Base-by-base conservation (phyloP, 1,140 invertebrate genomes). In the Branchinecta lynchi region DNA sequence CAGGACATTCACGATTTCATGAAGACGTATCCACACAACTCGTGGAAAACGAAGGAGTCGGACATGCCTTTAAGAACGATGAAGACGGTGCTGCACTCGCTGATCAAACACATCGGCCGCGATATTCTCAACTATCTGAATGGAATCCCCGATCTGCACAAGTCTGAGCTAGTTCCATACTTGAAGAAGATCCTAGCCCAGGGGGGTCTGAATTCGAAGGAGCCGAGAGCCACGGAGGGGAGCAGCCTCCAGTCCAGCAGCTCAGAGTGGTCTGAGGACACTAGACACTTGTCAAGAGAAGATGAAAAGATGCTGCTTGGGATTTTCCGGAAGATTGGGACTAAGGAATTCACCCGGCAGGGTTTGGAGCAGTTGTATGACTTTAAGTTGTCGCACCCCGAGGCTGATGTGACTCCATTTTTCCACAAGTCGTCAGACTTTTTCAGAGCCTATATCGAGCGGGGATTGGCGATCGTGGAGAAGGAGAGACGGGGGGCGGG, bases 241-340 rank as follows among this genome's bases (percentile, higher is more conserved):
- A 6, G 51, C 51, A 60, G 51, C 43, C 68, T 72, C 20, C 32
- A 43, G 10, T 45, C 69, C 7, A 44, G 10, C n/a, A 32, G 32
- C 32, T 32, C 32, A 32, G 32, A 32, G 32, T 5, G 32, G 1
- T 32, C 32, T 32, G 70, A 68, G 67, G 51, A 45, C 7, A 46
- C 44, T 7, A 81, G 81, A 72, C 78, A 82, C 51, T 74, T 90
- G 60, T 86, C 88, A 2, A 85, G 89, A 73, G 82, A 82, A 43
- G 86, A 87, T 7, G 90, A 93, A 75, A 90, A 93, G 70, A 85
- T 89, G 73, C 79, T 96, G 68, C 88, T 89, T 0, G 87, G 91
- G 74, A 96, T 96, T 75, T 92, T 96, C 74, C 90, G 90, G 77
- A 88, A 94, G 74, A 94, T 96, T 74, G 92, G 91, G 32, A 89